phyloP scores from a whole-genome alignment of 2,797 vertebrate species.

The Crypturellus tataupa region DNA sequence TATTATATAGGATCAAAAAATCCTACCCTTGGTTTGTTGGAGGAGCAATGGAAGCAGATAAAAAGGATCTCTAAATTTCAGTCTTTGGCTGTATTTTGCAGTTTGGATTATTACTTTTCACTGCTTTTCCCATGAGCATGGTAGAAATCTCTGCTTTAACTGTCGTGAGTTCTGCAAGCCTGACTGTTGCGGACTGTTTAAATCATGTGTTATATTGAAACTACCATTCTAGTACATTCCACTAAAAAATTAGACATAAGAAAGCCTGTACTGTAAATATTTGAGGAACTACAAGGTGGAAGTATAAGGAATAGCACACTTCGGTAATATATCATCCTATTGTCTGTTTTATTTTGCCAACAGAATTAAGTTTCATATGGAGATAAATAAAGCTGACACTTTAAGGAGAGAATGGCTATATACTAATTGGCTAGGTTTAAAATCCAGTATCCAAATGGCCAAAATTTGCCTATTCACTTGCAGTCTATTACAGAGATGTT shows the following conservation, averaged over 20 bases:
- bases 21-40: not conserved
- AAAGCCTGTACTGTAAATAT: not conserved
- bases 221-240: not conserved
- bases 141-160: not conserved
- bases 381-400: not conserved
- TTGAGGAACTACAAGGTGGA: not conserved
- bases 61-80: not conserved
- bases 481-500: not conserved
- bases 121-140: not conserved
- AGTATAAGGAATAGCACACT: not conserved
- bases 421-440: not conserved
- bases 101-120: not conserved
- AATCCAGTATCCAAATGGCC: not conserved
- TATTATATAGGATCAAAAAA: not conserved
- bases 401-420: not conserved
- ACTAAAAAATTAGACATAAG: not conserved
- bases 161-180: not conserved
- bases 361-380: not conserved
- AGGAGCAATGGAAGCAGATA: not conserved
- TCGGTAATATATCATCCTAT: not conserved
- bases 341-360: not conserved
- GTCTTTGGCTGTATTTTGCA: not conserved
- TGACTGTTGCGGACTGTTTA: not conserved
- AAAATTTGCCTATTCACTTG: not conserved
- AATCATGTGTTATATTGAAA: not conserved